Evolutionary conservation across 2,888 invertebrate species (phyloP).

Genomic region (Dascillus cervinus): DNA sequence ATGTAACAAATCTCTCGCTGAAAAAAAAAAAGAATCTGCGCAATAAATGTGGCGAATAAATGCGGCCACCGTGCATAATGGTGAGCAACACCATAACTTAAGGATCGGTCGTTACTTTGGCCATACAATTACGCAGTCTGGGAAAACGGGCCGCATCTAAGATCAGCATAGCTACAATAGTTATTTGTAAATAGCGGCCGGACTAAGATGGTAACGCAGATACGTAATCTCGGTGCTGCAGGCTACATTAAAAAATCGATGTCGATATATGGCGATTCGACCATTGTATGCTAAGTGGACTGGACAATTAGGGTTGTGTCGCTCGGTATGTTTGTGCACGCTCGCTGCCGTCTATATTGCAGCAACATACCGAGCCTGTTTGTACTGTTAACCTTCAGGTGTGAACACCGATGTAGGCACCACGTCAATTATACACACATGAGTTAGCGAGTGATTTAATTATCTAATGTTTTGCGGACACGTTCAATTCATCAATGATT

Average conservation of each 20-base stretch:
- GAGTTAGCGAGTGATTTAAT: too few relatives aligned
- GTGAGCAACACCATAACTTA: constrained; percentile 27
- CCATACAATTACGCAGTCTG: constrained; percentile 32
- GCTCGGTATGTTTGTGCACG: constrained; percentile 20
- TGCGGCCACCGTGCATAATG: constrained; percentile 27
- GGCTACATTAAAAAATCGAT: constrained; percentile 39
- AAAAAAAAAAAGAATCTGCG: constrained; percentile 11
- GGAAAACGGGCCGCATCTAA: constrained; percentile 22
- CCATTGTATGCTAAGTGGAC: constrained; percentile 39
- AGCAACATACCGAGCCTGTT: too few relatives aligned
- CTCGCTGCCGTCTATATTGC: constrained; percentile 18
- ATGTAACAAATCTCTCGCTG: too few relatives aligned
- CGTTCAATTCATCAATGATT: too few relatives aligned
- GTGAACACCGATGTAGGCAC: too few relatives aligned
- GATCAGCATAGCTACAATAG: constrained; percentile 32
- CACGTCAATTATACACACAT: too few relatives aligned
- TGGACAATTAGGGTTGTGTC: constrained; percentile 36
- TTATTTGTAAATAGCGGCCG: constrained; percentile 40
- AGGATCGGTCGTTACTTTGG: constrained; percentile 24
- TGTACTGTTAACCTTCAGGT: constrained; percentile 11
- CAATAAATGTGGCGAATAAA: constrained; percentile 17
- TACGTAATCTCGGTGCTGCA: constrained; percentile 36
- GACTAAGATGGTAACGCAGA: constrained; percentile 36
- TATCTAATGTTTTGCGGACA: too few relatives aligned
- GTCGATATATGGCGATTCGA: constrained; percentile 32